These are phyloP conservation scores for Chrysopa pallens DNA, from an alignment of 1,140 invertebrate species.

Conservation along the genomic window DNA sequence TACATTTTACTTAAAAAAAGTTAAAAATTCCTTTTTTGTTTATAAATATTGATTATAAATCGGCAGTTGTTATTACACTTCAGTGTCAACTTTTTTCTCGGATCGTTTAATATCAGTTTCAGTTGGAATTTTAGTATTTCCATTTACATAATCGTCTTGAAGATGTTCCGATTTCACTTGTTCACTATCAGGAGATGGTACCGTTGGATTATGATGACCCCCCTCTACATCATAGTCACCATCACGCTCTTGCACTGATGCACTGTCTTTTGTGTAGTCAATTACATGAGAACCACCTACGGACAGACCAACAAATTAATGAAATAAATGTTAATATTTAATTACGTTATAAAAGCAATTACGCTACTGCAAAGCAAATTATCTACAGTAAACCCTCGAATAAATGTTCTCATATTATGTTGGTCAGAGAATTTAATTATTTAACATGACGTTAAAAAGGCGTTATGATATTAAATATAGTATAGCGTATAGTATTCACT, in stretches of 20 bases:
- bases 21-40: too few species aligned
- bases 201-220: background rate
- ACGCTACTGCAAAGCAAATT: too few species aligned
- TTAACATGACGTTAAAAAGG: too few species aligned
- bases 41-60: too few species aligned
- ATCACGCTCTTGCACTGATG: background rate
- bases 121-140: background rate
- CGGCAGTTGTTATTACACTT: background rate
- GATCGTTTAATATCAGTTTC: background rate
- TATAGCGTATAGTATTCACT: too few species aligned
- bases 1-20: too few species aligned
- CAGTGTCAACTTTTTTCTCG: background rate
- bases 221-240: background rate
- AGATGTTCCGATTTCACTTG: background rate
- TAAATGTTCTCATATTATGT: too few species aligned
- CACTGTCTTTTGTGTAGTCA: background rate
- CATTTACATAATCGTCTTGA: background rate
- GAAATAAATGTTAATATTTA: too few species aligned
- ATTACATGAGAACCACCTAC: background rate
- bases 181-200: background rate
- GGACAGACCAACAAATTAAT: background rate
- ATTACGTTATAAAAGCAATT: too few species aligned
- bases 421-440: too few species aligned
- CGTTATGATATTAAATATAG: too few species aligned
- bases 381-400: too few species aligned